Percentiles rank a stretch among this genome's conserved stretches.
Evolutionary conservation across 2,797 vertebrate species (phyloP).

Genomic region (Streptopelia turtur): DNA sequence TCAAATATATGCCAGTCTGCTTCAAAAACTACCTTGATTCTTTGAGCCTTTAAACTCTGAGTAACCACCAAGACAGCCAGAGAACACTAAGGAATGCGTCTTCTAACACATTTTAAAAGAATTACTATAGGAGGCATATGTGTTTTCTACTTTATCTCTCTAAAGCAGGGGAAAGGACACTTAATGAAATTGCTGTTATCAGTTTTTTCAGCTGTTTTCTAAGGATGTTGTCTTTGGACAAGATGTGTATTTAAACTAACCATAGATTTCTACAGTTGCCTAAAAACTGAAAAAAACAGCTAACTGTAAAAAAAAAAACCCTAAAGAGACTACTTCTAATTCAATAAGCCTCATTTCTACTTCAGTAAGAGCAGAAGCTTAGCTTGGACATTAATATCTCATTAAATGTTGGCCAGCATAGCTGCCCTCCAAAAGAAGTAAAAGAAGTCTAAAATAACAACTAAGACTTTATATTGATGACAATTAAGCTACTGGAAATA

Average conservation of each 20-base stretch:
- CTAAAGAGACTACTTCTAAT: neutral
- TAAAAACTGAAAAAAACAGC: neutral
- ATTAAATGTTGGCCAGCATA: neutral
- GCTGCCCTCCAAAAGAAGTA: neutral
- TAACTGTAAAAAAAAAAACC: neutral
- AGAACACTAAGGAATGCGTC: neutral
- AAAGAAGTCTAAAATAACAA: neutral
- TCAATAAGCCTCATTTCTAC: neutral
- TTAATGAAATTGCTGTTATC: neutral
- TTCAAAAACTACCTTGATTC: neutral
- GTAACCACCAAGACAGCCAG: neutral
- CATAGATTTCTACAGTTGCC: neutral
- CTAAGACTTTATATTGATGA: neutral
- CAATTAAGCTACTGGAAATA: neutral
- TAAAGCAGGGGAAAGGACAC: neutral
- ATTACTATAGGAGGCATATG: neutral
- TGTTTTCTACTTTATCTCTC: constrained; percentile 15
- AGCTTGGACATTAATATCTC: constrained; percentile 7
- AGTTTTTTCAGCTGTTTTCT: constrained; percentile 24
- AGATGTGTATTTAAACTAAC: neutral
- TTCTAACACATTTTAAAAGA: neutral
- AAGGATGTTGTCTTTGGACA: neutral
- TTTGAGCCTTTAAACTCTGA: neutral
- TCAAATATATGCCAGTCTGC: neutral
- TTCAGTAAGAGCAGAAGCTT: neutral